These are phyloP conservation scores for Aplocera efformata DNA, from an alignment of 2,888 invertebrate genomes.

Conservation along the genomic window DNA sequence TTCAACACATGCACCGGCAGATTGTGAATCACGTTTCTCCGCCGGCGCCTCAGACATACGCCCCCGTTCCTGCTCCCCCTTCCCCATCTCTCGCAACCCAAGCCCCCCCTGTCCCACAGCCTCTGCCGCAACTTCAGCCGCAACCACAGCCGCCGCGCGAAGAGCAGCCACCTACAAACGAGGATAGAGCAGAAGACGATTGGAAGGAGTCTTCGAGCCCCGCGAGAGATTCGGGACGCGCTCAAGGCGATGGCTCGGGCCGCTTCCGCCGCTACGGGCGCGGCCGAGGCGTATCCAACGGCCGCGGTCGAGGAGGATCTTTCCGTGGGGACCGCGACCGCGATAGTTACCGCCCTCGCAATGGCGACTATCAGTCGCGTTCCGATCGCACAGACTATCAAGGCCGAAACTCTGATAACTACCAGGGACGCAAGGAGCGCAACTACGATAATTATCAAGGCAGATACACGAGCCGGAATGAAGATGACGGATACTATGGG, in stretches of 20 bases:
- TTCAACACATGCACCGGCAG: constrained; percentile 22
- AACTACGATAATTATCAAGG: constrained; percentile 33
- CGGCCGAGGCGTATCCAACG: constrained; percentile 63
- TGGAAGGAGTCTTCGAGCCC: constrained; percentile 60
- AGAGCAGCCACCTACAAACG: constrained; percentile 42
- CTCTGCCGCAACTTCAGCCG: too few species aligned
- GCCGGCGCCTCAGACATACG: constrained; percentile 64
- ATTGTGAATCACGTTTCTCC: constrained; percentile 27
- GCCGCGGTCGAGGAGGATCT: too few species aligned
- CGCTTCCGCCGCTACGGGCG: constrained; percentile 60
- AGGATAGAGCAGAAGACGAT: constrained; percentile 52
- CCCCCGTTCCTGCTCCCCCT: constrained; percentile 71
- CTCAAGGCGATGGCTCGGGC: constrained; percentile 67
- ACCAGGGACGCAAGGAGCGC: constrained; percentile 54
- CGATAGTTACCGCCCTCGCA: constrained; percentile 56
- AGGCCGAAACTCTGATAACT: constrained; percentile 41
- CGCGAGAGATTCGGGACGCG: constrained; percentile 56
- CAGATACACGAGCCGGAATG: constrained; percentile 52
- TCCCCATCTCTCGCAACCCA: too few species aligned
- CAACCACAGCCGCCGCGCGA: constrained; percentile 35
- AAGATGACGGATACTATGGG: constrained; percentile 61
- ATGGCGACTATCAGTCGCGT: constrained; percentile 43
- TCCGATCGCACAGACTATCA: constrained; percentile 61
- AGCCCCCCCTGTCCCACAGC: constrained; percentile 40
- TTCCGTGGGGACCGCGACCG: too few species aligned